A percentile compares a stretch with the other conserved stretches of the same genome.
Conservation (phyloP, 2,888 invertebrate species). For the Seladonia tumulorum region DNA sequence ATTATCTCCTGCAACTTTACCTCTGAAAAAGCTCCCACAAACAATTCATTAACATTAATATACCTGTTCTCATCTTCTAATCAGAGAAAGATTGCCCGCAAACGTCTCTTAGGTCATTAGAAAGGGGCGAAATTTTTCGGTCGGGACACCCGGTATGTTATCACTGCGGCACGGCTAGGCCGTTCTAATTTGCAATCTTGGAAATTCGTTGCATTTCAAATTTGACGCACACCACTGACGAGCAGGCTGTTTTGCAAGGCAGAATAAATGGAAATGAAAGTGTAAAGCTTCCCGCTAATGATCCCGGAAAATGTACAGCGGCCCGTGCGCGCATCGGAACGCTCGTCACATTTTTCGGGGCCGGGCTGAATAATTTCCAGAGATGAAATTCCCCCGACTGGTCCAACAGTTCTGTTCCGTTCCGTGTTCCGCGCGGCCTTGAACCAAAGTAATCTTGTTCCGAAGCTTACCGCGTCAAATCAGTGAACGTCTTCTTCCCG, state of each 20-base stretch:
- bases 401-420: not conserved
- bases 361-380: not conserved
- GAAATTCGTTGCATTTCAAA: conserved; percentile 61
- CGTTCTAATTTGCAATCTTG: conserved; percentile 58
- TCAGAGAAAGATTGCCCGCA: not conserved
- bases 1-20: not conserved
- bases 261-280: conserved; percentile 59
- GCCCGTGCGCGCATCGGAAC: conserved; percentile 14
- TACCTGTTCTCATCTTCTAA: not conserved
- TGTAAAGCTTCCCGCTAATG: conserved; percentile 53
- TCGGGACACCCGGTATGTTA: conserved; percentile 39
- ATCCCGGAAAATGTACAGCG: conserved; percentile 32
- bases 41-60: not conserved
- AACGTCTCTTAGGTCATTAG: not conserved
- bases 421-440: not conserved
- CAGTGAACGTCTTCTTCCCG: not conserved
- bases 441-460: not conserved
- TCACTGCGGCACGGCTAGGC: not conserved
- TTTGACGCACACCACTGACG: conserved; percentile 51
- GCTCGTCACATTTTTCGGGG: conserved; percentile 6
- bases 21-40: not conserved
- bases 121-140: not conserved
- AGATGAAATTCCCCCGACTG: not conserved
- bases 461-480: not conserved
- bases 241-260: conserved; percentile 58